Conservation (phyloP, 1,140 invertebrate genomes). For the Nymphalis io region DNA sequence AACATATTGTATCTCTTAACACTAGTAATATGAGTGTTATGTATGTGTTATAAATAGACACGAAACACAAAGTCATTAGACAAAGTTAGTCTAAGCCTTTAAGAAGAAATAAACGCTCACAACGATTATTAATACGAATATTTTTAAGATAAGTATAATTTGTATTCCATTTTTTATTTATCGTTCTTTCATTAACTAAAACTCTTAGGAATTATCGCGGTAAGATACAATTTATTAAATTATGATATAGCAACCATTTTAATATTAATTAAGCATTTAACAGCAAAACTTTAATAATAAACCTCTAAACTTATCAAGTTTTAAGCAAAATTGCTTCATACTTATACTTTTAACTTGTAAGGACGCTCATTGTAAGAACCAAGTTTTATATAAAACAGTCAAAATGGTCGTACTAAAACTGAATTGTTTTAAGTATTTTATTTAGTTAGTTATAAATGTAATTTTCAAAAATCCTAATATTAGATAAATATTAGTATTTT, state of each 20-base stretch:
- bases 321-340: slow-evolving; percentile 22
- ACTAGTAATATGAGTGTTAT: too few relatives aligned
- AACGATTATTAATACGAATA: too few relatives aligned
- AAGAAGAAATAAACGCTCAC: too few relatives aligned
- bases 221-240: slow-evolving; percentile 24
- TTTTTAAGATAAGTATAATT: too few relatives aligned
- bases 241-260: slow-evolving; percentile 27
- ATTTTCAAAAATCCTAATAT: too few relatives aligned
- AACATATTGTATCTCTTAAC: too few relatives aligned
- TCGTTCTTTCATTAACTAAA: background rate
- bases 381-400: background rate
- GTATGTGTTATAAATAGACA: too few relatives aligned
- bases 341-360: slow-evolving; percentile 23
- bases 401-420: background rate
- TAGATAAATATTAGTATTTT: too few relatives aligned
- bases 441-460: too few relatives aligned
- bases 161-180: background rate
- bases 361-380: slow-evolving; percentile 2
- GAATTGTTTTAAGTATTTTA: background rate
- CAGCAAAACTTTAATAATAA: slow-evolving; percentile 34
- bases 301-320: slow-evolving; percentile 32
- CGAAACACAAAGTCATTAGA: too few relatives aligned
- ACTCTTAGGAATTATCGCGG: background rate
- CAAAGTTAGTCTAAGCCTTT: too few relatives aligned
- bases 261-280: slow-evolving; percentile 34